A percentile compares a stretch with the other conserved stretches of the same genome.
Evolutionary conservation across 2,888 invertebrate genomes (phyloP).

Genomic region (Lochmaea crataegi): DNA sequence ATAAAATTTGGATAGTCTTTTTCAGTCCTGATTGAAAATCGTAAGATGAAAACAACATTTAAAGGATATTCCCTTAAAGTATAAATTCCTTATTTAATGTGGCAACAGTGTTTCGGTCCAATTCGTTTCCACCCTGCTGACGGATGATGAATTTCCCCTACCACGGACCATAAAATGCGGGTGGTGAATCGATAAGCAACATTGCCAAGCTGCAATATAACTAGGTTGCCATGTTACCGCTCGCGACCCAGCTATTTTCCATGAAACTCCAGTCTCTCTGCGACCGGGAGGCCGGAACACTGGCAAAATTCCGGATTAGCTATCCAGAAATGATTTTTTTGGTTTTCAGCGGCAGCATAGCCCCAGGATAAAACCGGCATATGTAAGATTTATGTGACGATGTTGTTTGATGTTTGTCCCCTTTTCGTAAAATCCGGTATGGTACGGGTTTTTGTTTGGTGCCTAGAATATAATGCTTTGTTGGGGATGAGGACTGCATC

Average conservation of each 20-base stretch:
- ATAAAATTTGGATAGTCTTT: no score
- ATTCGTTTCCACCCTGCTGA: constrained; percentile 49
- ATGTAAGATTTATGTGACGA: constrained; percentile 46
- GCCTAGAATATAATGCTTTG: neutral
- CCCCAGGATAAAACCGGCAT: constrained; percentile 42
- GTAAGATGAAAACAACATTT: no score
- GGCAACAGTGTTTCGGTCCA: constrained; percentile 47
- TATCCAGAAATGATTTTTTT: constrained; percentile 17
- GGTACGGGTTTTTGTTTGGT: neutral
- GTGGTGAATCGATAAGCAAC: constrained; percentile 54
- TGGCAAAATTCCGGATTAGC: constrained; percentile 37
- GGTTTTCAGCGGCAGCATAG: constrained; percentile 34
- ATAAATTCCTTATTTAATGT: constrained; percentile 32
- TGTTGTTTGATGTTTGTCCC: constrained; percentile 42
- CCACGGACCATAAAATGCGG: constrained; percentile 52
- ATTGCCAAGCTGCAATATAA: constrained; percentile 47
- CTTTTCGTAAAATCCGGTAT: neutral
- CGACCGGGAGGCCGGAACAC: constrained; percentile 50
- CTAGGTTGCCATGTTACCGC: constrained; percentile 30
- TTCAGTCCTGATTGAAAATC: no score
- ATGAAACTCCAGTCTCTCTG: constrained; percentile 44
- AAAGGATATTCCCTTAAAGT: constrained; percentile 7
- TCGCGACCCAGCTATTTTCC: constrained; percentile 33
- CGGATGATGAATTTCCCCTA: constrained; percentile 56
- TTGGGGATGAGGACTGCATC: neutral